These are phyloP conservation scores for Amazonetta brasiliensis DNA, from an alignment of 2,797 vertebrate species.

Conservation along the genomic window DNA sequence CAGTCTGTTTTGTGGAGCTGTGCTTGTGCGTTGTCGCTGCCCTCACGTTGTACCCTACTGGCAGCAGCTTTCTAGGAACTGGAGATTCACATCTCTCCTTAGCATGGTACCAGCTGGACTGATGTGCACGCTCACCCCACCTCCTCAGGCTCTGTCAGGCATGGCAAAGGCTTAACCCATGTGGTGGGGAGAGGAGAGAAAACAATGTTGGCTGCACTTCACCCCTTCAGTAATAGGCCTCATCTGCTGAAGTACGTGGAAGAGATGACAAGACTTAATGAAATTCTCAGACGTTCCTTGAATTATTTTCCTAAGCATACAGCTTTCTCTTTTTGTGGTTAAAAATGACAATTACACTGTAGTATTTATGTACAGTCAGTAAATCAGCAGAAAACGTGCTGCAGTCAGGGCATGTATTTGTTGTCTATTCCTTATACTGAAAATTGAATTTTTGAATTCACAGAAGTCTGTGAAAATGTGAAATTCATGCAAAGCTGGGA, in stretches of 20 bases:
- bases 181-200: background rate
- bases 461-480: background rate
- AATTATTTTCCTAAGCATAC: slow-evolving; percentile 33
- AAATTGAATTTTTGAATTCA: slow-evolving; percentile 25
- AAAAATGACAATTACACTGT: slow-evolving; percentile 42
- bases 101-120: background rate
- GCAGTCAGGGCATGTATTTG: slow-evolving; percentile 8
- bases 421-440: background rate
- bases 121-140: background rate
- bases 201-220: background rate
- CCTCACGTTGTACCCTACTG: background rate
- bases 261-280: background rate
- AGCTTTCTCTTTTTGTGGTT: slow-evolving; percentile 48
- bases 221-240: background rate
- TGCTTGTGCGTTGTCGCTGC: background rate
- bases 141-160: background rate
- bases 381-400: slow-evolving; percentile 51
- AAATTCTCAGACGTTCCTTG: slow-evolving; percentile 19
- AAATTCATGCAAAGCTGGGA: background rate
- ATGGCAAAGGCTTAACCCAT: background rate
- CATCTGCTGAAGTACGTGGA: background rate
- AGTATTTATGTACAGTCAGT: slow-evolving; percentile 53
- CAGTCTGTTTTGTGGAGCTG: background rate
- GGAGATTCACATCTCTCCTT: background rate
- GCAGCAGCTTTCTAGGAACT: background rate